Evolutionary conservation across 2,797 vertebrate species (phyloP).

Genomic region (Leptatherina wallacei): DNA sequence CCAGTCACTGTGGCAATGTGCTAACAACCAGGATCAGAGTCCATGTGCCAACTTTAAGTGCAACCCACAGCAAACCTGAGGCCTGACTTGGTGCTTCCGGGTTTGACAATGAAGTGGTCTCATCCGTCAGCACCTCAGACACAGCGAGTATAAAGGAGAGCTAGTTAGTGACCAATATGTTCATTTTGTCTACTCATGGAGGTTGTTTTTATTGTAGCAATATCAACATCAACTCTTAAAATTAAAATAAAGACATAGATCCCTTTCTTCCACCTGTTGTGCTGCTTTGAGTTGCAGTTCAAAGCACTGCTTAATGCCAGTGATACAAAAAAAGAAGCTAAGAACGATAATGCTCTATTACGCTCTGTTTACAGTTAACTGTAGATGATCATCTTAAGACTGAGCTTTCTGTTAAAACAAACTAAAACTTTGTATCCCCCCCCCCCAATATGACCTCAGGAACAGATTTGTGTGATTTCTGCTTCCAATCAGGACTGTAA

Average conservation of each 20-base stretch:
- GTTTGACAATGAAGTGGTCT: background rate
- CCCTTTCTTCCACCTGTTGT: constrained; percentile 58
- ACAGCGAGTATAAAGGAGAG: constrained; percentile 38
- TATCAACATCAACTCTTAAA: constrained; percentile 1
- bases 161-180: constrained; percentile 48
- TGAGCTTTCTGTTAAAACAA: background rate
- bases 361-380: background rate
- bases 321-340: background rate
- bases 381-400: background rate
- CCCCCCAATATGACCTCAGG: background rate
- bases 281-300: constrained; percentile 4
- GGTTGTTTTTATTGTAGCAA: constrained; percentile 9
- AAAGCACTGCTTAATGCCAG: background rate
- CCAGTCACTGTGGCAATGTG: constrained; percentile 10
- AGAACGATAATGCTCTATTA: background rate
- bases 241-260: constrained; percentile 35
- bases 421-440: background rate
- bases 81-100: constrained; percentile 28
- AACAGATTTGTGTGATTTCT: background rate
- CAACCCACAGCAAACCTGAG: constrained; percentile 46
- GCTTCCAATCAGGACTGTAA: background rate
- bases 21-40: constrained; percentile 27
- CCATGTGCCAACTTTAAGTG: constrained; percentile 41
- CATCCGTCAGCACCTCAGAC: background rate
- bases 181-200: constrained; percentile 18